Percentiles rank a stretch among this genome's conserved stretches.
These are phyloP conservation scores for Palythoa grandiflora DNA, from an alignment of 92 coral and sea anemone genomes.

Conservation along the genomic window DNA sequence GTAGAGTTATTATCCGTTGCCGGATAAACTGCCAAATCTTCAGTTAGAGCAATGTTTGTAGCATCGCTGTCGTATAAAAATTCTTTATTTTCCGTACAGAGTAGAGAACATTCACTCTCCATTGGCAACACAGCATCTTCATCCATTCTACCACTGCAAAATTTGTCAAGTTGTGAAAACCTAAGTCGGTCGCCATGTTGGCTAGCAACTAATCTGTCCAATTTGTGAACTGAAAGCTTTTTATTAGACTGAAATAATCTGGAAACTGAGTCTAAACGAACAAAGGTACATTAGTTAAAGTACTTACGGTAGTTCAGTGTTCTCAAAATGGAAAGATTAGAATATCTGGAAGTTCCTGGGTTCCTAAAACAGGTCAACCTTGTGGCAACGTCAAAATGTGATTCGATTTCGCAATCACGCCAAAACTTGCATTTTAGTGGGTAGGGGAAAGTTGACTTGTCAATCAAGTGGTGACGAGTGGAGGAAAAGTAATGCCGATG, in stretches of 20 bases:
- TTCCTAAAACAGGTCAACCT: neutral
- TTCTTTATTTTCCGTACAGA: conserved; percentile 84
- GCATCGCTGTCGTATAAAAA: conserved; percentile 77
- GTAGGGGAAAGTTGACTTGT: conserved; percentile 4
- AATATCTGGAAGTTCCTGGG: conserved; percentile 5
- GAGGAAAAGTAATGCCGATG: neutral
- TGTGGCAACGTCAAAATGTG: neutral
- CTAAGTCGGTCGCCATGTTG: neutral
- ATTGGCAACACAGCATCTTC: conserved; percentile 45
- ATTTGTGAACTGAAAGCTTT: neutral
- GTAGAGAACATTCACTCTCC: conserved; percentile 62
- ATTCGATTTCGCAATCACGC: conserved; percentile 39
- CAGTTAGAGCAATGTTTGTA: conserved; percentile 37
- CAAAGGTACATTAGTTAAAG: neutral
- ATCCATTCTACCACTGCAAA: conserved; percentile 54
- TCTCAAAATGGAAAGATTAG: neutral
- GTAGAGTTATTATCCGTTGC: conserved; percentile 17
- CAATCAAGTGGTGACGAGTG: neutral
- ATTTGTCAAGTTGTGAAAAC: neutral
- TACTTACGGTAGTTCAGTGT: conserved; percentile 31
- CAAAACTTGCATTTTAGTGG: conserved; percentile 12
- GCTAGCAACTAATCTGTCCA: neutral
- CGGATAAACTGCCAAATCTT: conserved; percentile 22
- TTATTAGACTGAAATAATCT: neutral
- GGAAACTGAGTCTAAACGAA: neutral